phyloP scores from a whole-genome alignment of 2,888 invertebrate genomes.

The Drosophila mulleri region DNA sequence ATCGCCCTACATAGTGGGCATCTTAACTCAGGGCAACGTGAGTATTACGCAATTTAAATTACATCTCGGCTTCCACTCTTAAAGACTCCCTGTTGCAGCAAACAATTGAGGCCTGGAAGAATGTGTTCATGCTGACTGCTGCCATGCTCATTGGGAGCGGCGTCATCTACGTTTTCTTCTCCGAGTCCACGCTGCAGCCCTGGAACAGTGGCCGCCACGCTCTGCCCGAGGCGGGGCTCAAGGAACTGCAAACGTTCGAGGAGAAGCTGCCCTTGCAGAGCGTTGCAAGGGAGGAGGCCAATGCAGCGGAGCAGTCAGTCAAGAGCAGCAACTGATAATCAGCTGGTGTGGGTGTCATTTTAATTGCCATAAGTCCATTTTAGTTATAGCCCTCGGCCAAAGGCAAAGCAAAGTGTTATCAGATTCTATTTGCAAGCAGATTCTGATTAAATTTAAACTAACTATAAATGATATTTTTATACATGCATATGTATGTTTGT shows the following conservation, averaged over 20 bases:
- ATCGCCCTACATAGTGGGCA: slow-evolving; percentile 88
- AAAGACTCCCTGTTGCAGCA: slow-evolving; percentile 84
- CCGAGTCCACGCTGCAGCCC: slow-evolving; percentile 86
- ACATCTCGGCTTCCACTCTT: not conserved
- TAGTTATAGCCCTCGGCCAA: slow-evolving; percentile 54
- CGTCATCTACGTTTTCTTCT: slow-evolving; percentile 86
- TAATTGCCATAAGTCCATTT: slow-evolving; percentile 61
- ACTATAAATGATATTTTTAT: slow-evolving; percentile 16
- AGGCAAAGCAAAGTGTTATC: slow-evolving; percentile 34
- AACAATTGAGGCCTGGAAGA: slow-evolving; percentile 87
- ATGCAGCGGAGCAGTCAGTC: slow-evolving; percentile 23
- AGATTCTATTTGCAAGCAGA: slow-evolving; percentile 33
- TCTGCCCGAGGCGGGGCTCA: slow-evolving; percentile 57
- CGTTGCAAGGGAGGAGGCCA: slow-evolving; percentile 2
- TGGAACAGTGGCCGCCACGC: slow-evolving; percentile 86
- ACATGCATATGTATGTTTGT: not conserved
- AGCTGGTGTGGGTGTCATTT: slow-evolving; percentile 32
- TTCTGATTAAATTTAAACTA: slow-evolving; percentile 26
- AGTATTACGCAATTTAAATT: slow-evolving; percentile 73
- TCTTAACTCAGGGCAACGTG: slow-evolving; percentile 88
- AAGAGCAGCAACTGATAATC: slow-evolving; percentile 41
- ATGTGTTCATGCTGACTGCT: slow-evolving; percentile 87
- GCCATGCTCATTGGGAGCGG: slow-evolving; percentile 86
- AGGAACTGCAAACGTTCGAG: slow-evolving; percentile 74
- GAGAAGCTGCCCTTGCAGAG: slow-evolving; percentile 55